Evolutionary conservation across 1,140 invertebrate genomes (phyloP).

Genomic region (Drosophila miranda): DNA sequence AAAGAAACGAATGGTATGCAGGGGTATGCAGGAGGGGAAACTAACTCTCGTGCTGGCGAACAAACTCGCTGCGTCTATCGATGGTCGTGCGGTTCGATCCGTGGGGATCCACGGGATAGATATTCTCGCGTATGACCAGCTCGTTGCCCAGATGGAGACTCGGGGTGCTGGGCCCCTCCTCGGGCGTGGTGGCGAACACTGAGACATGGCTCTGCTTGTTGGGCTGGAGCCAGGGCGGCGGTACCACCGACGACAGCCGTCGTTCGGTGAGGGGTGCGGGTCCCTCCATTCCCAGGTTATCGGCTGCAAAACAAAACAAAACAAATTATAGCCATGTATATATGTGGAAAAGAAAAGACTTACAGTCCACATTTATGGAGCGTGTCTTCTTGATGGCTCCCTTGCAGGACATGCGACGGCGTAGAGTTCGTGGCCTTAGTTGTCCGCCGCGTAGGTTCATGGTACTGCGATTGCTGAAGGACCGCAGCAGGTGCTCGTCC

Average conservation of each 20-base stretch:
- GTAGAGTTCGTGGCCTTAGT: slow-evolving; percentile 84
- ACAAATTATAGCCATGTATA: neutral
- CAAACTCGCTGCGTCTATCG: slow-evolving; percentile 79
- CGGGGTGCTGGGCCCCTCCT: slow-evolving; percentile 62
- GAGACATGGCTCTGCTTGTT: slow-evolving; percentile 80
- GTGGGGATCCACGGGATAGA: slow-evolving; percentile 76
- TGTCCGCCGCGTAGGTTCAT: slow-evolving; percentile 85
- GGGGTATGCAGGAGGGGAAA: slow-evolving; percentile 19
- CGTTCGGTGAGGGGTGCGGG: slow-evolving; percentile 84
- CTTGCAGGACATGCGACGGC: slow-evolving; percentile 90
- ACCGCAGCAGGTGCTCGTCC: slow-evolving; percentile 92
- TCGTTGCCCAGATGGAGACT: slow-evolving; percentile 52
- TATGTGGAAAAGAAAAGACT: slow-evolving; percentile 25
- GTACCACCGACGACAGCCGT: slow-evolving; percentile 84
- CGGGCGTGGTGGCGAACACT: slow-evolving; percentile 75
- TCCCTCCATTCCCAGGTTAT: slow-evolving; percentile 90
- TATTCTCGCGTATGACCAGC: slow-evolving; percentile 71
- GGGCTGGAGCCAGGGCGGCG: slow-evolving; percentile 84
- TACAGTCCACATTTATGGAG: slow-evolving; percentile 92
- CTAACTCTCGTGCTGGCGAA: slow-evolving; percentile 81
- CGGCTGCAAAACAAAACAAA: slow-evolving; percentile 83
- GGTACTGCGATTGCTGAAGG: slow-evolving; percentile 88
- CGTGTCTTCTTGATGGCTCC: slow-evolving; percentile 94
- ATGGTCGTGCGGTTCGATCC: slow-evolving; percentile 68
- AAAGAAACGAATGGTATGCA: neutral